Conservation (phyloP, 2,113 vertebrate genomes). For the Artemisiospiza belli region DNA sequence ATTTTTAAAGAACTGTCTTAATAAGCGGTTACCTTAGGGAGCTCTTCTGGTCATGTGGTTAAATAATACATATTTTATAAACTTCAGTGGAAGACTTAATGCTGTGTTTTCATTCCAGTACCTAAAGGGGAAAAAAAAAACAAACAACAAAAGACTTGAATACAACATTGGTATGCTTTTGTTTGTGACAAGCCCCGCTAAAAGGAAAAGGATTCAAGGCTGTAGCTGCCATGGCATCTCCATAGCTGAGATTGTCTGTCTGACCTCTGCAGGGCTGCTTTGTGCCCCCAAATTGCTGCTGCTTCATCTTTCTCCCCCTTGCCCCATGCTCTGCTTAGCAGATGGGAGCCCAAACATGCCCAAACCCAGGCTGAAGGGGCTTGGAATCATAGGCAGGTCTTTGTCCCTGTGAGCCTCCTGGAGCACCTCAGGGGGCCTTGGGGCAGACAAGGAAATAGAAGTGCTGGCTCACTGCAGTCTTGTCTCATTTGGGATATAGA, state of each 20-base stretch:
- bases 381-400: neutral
- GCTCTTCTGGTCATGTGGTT: constrained; percentile 4
- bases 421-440: neutral
- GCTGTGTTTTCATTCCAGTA: neutral
- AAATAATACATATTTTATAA: constrained; percentile 52
- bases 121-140: neutral
- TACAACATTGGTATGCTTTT: neutral
- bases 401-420: neutral
- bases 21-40: constrained; percentile 32
- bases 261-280: neutral
- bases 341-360: neutral
- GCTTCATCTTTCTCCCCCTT: neutral
- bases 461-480: neutral
- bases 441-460: neutral
- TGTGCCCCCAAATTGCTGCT: neutral
- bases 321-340: neutral
- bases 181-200: neutral
- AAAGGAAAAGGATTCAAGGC: neutral
- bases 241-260: neutral
- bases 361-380: neutral
- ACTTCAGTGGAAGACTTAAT: constrained; percentile 9
- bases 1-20: constrained; percentile 58
- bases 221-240: neutral
- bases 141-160: neutral
- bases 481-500: neutral